Evolutionary conservation across 1,140 invertebrate species (phyloP).

Genomic region (Dendrolimus punctatus): DNA sequence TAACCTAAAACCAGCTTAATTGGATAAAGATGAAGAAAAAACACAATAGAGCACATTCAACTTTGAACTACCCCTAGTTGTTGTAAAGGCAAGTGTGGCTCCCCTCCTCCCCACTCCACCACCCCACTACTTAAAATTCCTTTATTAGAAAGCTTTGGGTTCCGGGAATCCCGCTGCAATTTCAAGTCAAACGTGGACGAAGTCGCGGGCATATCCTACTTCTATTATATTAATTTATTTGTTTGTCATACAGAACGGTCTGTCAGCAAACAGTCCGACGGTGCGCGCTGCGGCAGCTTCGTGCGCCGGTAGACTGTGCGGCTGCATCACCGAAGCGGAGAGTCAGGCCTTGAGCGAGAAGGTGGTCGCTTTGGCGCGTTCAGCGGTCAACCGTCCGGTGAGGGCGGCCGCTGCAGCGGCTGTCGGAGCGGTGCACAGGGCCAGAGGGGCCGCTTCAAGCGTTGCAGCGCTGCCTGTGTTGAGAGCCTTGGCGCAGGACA

Average conservation of each 20-base stretch:
- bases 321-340: constrained; percentile 40
- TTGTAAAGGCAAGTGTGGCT: no score
- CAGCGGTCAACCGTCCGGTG: constrained; percentile 19
- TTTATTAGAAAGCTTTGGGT: no score
- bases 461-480: constrained; percentile 84
- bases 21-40: no score
- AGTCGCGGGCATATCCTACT: background rate
- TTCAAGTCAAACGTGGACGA: no score
- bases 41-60: no score
- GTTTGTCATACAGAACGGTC: constrained; percentile 72
- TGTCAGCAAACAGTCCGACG: constrained; percentile 89
- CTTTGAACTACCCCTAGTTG: no score
- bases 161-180: no score
- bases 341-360: constrained; percentile 41
- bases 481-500: constrained; percentile 94
- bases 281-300: constrained; percentile 91
- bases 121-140: no score
- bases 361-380: constrained; percentile 34
- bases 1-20: no score
- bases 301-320: constrained; percentile 76
- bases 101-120: no score
- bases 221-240: constrained; percentile 1
- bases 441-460: constrained; percentile 45
- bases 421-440: constrained; percentile 70
- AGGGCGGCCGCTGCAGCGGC: constrained; percentile 78